phyloP scores from a whole-genome alignment of 2,113 vertebrate species.

The Varanus komodoensis region DNA sequence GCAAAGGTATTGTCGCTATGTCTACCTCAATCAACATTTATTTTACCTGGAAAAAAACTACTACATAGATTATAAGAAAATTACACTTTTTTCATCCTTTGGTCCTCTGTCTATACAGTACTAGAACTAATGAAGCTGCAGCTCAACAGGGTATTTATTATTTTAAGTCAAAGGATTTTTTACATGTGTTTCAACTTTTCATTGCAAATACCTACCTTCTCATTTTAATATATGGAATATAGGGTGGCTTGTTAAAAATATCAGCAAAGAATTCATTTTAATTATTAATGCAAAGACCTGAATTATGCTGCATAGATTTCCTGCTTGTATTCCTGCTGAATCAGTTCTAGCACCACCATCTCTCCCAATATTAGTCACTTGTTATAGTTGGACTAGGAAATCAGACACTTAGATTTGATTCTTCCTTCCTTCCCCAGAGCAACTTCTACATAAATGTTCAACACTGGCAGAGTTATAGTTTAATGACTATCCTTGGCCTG shows the following conservation, averaged over 20 bases:
- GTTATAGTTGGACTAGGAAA: neutral
- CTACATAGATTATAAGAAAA: constrained; percentile 27
- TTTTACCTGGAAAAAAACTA: constrained; percentile 43
- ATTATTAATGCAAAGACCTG: constrained; percentile 14
- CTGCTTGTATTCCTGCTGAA: neutral
- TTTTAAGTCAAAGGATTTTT: constrained; percentile 72
- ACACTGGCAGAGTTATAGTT: neutral
- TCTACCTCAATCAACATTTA: constrained; percentile 4
- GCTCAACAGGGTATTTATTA: constrained; percentile 71
- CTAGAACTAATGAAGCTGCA: constrained; percentile 71
- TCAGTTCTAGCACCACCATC: neutral
- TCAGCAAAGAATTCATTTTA: constrained; percentile 42
- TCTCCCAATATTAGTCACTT: neutral
- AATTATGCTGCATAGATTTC: neutral
- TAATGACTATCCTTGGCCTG: neutral
- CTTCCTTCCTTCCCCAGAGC: neutral
- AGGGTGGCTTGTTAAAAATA: constrained; percentile 53
- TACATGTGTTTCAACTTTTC: constrained; percentile 62
- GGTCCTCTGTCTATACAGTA: constrained; percentile 56
- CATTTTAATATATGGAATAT: constrained; percentile 58
- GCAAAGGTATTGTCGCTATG: constrained; percentile 1
- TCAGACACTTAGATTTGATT: neutral
- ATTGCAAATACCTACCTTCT: constrained; percentile 63
- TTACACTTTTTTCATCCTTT: constrained; percentile 19
- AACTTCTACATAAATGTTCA: neutral